Base-by-base conservation (phyloP, 2,113 vertebrate genomes). In the Bagarius yarrelli region DNA sequence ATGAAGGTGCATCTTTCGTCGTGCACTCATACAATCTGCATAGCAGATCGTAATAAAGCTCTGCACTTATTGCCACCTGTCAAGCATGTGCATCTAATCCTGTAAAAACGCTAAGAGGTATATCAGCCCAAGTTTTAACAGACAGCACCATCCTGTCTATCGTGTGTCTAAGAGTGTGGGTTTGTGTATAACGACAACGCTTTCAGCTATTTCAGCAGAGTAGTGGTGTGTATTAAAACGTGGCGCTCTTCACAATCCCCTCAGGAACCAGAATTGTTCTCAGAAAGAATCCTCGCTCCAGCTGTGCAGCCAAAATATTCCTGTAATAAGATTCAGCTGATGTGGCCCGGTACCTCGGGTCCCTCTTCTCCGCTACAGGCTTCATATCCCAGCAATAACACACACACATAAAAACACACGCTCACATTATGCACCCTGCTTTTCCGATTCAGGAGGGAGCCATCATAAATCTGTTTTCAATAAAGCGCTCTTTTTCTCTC, bases 371-470 rank as follows among this genome's bases (percentile, higher is more conserved):
- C 40, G 21, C 64, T 27, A 60, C 63, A 84, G 67, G 71, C 64
- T 80, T 88, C 81, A 77, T 84, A 83, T 82, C 66, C 67, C 40
- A 4, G 40, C 44, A 85, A 66, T 76, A 81, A 82, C 76, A 82
- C 83, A 86, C 83, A 59, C 34, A 76, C 36, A 60, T 23, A 34
- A 25, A 25, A 15, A 12, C 66, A 21, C 85, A 82, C 59, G 34
- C 19, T 67, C 53, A 53, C 69, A 79, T 76, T 83, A 81, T 83
- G 70, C 74, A 25, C 23, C 44, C 40, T 50, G 57, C 73, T 83
- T 85, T 87, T 85, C 85, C 76, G 84, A 85, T 85, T 88, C 85
- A 88, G 77, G 82, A 88, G 76, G 56, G 71, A 78, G 73, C 72
- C 63, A 52, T 85, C 82, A 79, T 83, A 77, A 87, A 85, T 84